Percentiles rank a stretch among this genome's conserved stretches.
These are phyloP conservation scores for Mormyrus proboscirostris DNA, from an alignment of 2,797 vertebrate species.

Conservation along the genomic window DNA sequence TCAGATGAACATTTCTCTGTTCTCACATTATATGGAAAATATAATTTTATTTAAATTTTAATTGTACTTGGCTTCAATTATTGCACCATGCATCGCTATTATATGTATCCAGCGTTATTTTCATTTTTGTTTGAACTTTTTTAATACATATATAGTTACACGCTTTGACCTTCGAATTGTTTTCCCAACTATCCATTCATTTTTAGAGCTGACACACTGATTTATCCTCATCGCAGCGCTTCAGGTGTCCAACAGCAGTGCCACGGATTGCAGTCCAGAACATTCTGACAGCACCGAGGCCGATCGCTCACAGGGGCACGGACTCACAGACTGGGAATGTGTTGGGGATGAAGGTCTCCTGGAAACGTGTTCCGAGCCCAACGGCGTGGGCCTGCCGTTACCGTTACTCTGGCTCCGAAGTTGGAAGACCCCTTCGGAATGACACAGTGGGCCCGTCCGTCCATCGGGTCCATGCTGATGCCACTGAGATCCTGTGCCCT, in stretches of 20 bases:
- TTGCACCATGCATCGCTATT: not conserved
- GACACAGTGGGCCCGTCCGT: conserved; percentile 43
- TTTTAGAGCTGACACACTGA: not conserved
- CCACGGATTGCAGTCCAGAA: not conserved
- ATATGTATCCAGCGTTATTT: not conserved
- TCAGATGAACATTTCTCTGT: not conserved
- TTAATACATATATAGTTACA: not conserved
- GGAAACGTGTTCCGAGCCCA: conserved; percentile 16
- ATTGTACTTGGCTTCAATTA: not conserved
- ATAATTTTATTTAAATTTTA: not conserved
- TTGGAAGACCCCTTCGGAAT: conserved; percentile 39
- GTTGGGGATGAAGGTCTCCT: not conserved
- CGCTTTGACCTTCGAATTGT: not conserved
- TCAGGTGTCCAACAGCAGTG: not conserved
- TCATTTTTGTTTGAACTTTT: not conserved
- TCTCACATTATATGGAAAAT: not conserved
- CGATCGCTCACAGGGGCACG: not conserved
- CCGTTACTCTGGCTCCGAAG: conserved; percentile 37
- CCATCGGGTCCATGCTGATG: conserved; percentile 45
- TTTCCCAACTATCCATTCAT: not conserved
- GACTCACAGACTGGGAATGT: not conserved
- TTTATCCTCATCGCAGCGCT: not conserved
- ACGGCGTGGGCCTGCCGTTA: conserved; percentile 1
- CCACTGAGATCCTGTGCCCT: conserved; percentile 36
- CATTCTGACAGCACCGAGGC: not conserved